Percentiles rank a stretch among this genome's conserved stretches.
These are phyloP conservation scores for Geophilus truncorum DNA, from an alignment of 2,888 invertebrate genomes.

Conservation along the genomic window DNA sequence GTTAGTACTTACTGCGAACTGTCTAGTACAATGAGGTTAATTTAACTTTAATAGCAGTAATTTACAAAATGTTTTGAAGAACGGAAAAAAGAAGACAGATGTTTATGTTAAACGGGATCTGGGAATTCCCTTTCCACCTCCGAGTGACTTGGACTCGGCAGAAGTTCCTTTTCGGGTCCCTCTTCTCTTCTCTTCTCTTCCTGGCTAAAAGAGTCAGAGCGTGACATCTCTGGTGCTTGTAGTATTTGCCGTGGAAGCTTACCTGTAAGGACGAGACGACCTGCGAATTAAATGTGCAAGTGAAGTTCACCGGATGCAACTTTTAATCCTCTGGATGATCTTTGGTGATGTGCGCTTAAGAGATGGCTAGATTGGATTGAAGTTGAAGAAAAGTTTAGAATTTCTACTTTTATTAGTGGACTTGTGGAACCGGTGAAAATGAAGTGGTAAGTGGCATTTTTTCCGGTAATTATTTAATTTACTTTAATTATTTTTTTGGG, in stretches of 20 bases:
- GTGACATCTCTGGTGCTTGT: slow-evolving; percentile 8
- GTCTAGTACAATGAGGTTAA: background rate
- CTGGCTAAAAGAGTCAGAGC: slow-evolving; percentile 22
- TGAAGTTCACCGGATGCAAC: background rate
- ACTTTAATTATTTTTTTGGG: background rate
- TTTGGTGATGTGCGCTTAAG: background rate
- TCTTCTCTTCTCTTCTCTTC: background rate
- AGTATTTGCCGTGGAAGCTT: background rate
- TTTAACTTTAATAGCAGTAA: background rate
- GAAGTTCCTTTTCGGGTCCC: slow-evolving; percentile 18
- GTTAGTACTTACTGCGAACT: background rate
- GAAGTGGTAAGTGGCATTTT: background rate
- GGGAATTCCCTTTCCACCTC: slow-evolving; percentile 24
- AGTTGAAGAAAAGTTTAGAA: background rate
- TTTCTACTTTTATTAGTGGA: no score
- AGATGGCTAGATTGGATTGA: background rate
- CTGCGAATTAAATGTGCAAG: background rate
- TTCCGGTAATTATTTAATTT: no score
- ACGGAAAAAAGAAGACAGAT: background rate
- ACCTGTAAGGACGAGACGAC: background rate
- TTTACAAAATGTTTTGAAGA: background rate
- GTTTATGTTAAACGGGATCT: background rate
- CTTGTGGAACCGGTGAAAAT: background rate
- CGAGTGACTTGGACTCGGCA: slow-evolving; percentile 5
- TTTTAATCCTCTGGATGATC: background rate